Percentiles rank a stretch among this genome's conserved stretches.
Evolutionary conservation across 2,888 invertebrate species (phyloP).

Genomic region (Lysandra bellargus): DNA sequence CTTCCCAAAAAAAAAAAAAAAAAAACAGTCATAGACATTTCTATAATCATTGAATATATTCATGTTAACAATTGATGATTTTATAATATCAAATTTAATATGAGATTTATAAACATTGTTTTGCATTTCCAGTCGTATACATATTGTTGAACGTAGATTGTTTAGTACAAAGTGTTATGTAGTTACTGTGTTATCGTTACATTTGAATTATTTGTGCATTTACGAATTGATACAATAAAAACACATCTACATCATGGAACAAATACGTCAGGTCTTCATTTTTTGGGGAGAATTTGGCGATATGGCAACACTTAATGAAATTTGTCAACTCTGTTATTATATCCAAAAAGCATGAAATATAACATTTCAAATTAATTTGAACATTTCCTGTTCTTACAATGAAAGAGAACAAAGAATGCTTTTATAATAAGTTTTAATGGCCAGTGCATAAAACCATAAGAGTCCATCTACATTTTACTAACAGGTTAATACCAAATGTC

Average conservation of each 20-base stretch:
- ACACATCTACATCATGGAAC: slow-evolving; percentile 21
- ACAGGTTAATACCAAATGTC: not conserved
- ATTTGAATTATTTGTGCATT: slow-evolving; percentile 18
- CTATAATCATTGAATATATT: slow-evolving; percentile 17
- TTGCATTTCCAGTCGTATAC: slow-evolving; percentile 44
- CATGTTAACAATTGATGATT: slow-evolving; percentile 18
- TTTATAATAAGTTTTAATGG: not conserved
- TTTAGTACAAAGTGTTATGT: slow-evolving; percentile 54
- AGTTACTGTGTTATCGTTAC: slow-evolving; percentile 26
- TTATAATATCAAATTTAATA: not conserved
- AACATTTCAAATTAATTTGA: not conserved
- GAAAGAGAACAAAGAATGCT: not conserved
- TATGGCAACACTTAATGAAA: not conserved
- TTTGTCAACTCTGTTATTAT: not conserved
- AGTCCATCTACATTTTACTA: not conserved
- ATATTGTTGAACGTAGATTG: slow-evolving; percentile 58
- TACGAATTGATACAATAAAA: slow-evolving; percentile 14
- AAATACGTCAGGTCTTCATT: not conserved
- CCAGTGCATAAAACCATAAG: not conserved
- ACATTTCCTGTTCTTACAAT: not conserved
- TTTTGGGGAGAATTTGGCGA: not conserved
- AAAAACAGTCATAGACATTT: slow-evolving; percentile 21
- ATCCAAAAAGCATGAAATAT: not conserved
- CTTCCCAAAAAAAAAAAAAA: not conserved
- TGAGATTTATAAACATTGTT: slow-evolving; percentile 33